Base-by-base conservation (phyloP, 2,797 vertebrate genomes). In the Sebastes jordani region DNA sequence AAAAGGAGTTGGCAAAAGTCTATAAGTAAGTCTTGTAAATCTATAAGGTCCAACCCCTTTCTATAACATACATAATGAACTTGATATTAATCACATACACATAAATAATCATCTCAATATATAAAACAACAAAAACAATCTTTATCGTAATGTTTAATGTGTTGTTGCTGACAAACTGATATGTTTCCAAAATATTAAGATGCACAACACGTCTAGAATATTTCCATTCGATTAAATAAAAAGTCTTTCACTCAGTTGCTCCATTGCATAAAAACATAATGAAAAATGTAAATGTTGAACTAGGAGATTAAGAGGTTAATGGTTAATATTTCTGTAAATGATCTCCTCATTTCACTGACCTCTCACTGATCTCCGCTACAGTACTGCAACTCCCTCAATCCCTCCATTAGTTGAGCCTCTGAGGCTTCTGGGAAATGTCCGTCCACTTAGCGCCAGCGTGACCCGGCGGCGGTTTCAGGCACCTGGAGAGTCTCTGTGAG, bases 401-500 rank as follows among this genome's bases (percentile, higher is more conserved):
- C 52, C 58, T 69, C 29, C 30, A 59, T 80, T 73, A 42, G 70
- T 59, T 79, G 23, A 55, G 46, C 71, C 82, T 13, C 52, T 9
- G 32, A 55, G 78, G 7, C 30, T 78, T 86, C 62, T 68, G 81
- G 73, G 79, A 77, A 62, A 68, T 10, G 78, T 75, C 38, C 2
- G 16, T 42, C 67, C 56, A 7, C 7, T 76, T 22, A 9, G 64
- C 69, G 3, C 46, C 74, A 14, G 67, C 25, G 52, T 7, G 22
- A 54, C 46, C 74, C 65, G 20, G 54, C n/a, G 4, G 64, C 25
- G 32, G 25, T 75, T 73, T 66, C 27, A 42, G 36, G 81, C 55
- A 22, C 86, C 30, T 11, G 4, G 65, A 77, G 76, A 23, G 73
- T 74, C 56, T 84, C 80, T 81, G 69, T 2, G 72, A 73, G 74